Base-by-base conservation (phyloP, 1,140 invertebrate genomes). In the Homalodisca vitripennis region DNA sequence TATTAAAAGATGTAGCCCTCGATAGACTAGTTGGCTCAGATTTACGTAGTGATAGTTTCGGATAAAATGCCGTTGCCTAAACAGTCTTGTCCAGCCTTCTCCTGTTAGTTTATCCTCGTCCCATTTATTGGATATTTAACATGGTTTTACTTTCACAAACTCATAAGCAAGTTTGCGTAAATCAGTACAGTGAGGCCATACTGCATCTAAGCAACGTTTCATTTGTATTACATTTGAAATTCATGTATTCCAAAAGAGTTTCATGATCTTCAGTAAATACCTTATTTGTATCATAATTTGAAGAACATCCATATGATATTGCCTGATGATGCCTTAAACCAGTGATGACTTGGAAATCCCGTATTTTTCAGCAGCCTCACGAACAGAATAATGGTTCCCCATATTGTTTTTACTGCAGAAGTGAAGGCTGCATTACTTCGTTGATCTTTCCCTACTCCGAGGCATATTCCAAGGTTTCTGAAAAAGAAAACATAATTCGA, bases 61-160 rank as follows among this genome's bases (percentile, higher is more conserved):
- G 20, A 20, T 10, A 20, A 20, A 57, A 57, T 57, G 53, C 53
- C 53, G 53, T 57, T 57, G 53, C 53, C 53, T 57, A 57, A 57
- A 57, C 6, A 57, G 20, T 57, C 53, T 57, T 57, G 53, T 57
- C 53, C 53, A 57, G 6, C 53, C 53, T 20, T 57, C 53, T 57
- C 6, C 53, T 10, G 53, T 20, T 57, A 20, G 20, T 57, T 57
- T 57, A 57, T 57, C 53, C 20, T 57, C 53, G 20, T 57, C 53
- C 53, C 53, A 57, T 57, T 57, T 57, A 6, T 6, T 57, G 53
- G 53, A 10, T 10, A 10, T 10, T 57, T 57, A 10, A 57, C 6
- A 6, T 57, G 6, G 6, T 10, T 57, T 57, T 57, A 27, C 1
- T 41, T 41, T 41, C 17, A 17, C 34, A 41, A 41, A 41, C 34